Base-by-base conservation (phyloP, 2,797 vertebrate genomes). In the Notoglanidium macrostoma region DNA sequence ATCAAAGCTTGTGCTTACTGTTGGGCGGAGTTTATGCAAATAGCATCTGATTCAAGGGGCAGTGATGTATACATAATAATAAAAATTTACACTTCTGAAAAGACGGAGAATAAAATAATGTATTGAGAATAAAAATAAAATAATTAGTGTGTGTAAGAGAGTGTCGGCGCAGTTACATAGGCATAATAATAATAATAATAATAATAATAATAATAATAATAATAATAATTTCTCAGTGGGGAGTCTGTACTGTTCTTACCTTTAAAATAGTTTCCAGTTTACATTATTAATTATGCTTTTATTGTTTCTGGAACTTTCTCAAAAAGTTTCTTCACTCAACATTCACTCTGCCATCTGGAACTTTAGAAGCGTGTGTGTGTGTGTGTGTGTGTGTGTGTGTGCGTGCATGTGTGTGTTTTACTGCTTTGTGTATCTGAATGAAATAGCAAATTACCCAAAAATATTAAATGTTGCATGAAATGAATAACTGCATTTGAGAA, bases 401-500 rank as follows among this genome's bases (percentile, higher is more conserved):
- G 15, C 29, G 46, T 32, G n/a, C 32, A 3, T 51, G 55, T 59
- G 32, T 80, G 55, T 80, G 59, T 82, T 49, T 82, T 51, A 32
- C 61, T 51, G n/a, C 63, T 67, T 68, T 83, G 63, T 32, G n/a
- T 21, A 63, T 76, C 72, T 85, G 70, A 85, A 61, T 29, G 54
- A 76, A 74, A 85, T 76, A 76, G 70, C 70, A 49, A 85, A 85
- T 85, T 85, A 61, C 44, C 70, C 70, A 29, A 74, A 85, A 76
- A 61, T 76, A 85, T 65, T 74, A 46, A 76, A 85, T 76, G 72
- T 74, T 74, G 32, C 83, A 85, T 74, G 68, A 85, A 85, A 74
- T 85, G 83, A 85, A 85, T 74, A 61, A 84, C 23, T 85, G 84
- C 55, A 1, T 76, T 76, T 76, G 83, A 85, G 83, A 74, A 73